phyloP scores from a whole-genome alignment of 2,888 invertebrate species.

The Chaitophorus viminalis region DNA sequence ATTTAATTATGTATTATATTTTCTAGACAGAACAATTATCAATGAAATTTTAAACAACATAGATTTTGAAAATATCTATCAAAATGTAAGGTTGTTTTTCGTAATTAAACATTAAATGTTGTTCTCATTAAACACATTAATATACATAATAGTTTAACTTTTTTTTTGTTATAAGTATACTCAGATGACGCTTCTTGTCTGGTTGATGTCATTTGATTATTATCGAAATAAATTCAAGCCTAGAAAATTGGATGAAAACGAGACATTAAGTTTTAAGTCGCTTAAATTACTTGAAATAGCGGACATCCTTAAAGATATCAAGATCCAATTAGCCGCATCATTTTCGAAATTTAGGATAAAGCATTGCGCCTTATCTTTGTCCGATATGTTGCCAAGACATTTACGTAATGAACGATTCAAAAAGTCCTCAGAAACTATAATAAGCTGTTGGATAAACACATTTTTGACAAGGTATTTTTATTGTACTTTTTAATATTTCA shows the following conservation, averaged over 20 bases:
- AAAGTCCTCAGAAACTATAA: slow-evolving; percentile 67
- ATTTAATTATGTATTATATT: slow-evolving; percentile 49
- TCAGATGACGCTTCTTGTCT: slow-evolving; percentile 70
- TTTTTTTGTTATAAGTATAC: slow-evolving; percentile 66
- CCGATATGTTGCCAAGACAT: slow-evolving; percentile 77
- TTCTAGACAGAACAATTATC: slow-evolving; percentile 77
- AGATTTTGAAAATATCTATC: slow-evolving; percentile 72
- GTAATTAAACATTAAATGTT: background rate
- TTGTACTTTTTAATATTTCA: background rate
- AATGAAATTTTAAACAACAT: slow-evolving; percentile 75
- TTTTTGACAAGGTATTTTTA: slow-evolving; percentile 75
- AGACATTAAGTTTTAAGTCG: slow-evolving; percentile 29
- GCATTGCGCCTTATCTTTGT: slow-evolving; percentile 75
- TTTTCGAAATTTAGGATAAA: slow-evolving; percentile 80
- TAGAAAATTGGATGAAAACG: slow-evolving; percentile 65
- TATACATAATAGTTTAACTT: slow-evolving; percentile 14
- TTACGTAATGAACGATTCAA: slow-evolving; percentile 77
- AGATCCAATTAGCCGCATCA: slow-evolving; percentile 79
- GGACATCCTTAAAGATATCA: slow-evolving; percentile 64
- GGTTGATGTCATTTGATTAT: slow-evolving; percentile 78
- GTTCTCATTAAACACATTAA: background rate
- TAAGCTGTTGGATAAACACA: slow-evolving; percentile 85
- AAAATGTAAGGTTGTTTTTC: slow-evolving; percentile 68
- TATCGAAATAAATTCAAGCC: slow-evolving; percentile 73
- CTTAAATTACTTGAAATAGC: slow-evolving; percentile 48